Evolutionary conservation across 1,140 invertebrate species (phyloP).

Genomic region (Lamellibrachia luymesi): DNA sequence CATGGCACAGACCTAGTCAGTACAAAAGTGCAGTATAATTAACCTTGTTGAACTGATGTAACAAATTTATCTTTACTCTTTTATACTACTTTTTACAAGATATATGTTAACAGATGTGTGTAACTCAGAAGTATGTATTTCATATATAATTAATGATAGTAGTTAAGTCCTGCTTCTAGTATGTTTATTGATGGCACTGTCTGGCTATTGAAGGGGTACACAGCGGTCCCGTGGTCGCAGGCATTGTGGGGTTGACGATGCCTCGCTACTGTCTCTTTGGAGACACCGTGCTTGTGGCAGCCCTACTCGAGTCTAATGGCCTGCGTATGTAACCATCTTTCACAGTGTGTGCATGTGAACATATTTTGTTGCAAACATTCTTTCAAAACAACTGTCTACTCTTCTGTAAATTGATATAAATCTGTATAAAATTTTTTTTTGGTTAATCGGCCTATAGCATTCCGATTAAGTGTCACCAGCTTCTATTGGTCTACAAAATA

Average conservation of each 20-base stretch:
- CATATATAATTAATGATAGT: no score
- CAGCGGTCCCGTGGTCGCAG: slow-evolving; percentile 72
- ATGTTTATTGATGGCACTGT: no score
- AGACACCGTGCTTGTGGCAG: slow-evolving; percentile 73
- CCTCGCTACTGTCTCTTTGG: slow-evolving; percentile 78
- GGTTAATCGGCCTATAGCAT: background rate
- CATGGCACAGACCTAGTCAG: no score
- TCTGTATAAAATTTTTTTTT: background rate
- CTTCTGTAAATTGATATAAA: background rate
- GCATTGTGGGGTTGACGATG: slow-evolving; percentile 89
- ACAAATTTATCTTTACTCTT: no score
- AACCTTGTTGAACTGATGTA: no score
- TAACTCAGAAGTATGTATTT: no score
- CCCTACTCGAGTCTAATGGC: slow-evolving; percentile 72
- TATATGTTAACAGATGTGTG: no score
- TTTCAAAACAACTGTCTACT: background rate
- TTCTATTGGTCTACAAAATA: background rate
- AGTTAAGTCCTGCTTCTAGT: no score
- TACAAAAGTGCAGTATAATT: no score
- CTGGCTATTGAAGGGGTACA: slow-evolving; percentile 26
- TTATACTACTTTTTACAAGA: no score
- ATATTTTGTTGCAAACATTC: background rate
- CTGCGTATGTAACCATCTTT: background rate
- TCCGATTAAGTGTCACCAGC: background rate
- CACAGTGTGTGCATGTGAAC: background rate